Evolutionary conservation across 2,888 invertebrate genomes (phyloP).

Genomic region (Spialia ferax): DNA sequence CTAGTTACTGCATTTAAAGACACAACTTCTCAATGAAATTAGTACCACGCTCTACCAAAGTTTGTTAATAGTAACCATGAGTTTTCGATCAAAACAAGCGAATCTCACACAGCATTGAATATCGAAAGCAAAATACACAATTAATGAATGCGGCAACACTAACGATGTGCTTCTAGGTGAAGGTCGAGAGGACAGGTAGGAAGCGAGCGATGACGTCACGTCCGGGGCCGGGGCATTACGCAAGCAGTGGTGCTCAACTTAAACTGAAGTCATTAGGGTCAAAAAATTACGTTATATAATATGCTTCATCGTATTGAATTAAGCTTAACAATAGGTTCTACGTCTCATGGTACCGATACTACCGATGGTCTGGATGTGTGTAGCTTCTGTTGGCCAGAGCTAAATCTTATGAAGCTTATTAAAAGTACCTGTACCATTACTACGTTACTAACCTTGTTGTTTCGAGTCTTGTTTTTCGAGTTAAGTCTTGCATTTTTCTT

Average conservation of each 20-base stretch:
- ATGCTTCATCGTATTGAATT: too few species aligned
- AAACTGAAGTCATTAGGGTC: neutral
- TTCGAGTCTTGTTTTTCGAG: too few species aligned
- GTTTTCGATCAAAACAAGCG: neutral
- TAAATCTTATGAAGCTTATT: too few species aligned
- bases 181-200: slow-evolving; percentile 71
- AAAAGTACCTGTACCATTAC: too few species aligned
- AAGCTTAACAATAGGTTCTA: too few species aligned
- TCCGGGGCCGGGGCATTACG: slow-evolving; percentile 59
- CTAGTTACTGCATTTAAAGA: too few species aligned
- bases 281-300: neutral
- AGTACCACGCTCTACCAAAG: neutral
- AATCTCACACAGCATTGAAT: slow-evolving; percentile 13
- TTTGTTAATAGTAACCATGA: neutral
- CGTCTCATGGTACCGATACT: too few species aligned
- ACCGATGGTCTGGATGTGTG: too few species aligned
- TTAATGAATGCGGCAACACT: slow-evolving; percentile 27
- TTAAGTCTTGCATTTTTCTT: too few species aligned
- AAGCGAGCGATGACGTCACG: slow-evolving; percentile 74
- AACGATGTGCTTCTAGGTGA: slow-evolving; percentile 72
- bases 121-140: slow-evolving; percentile 8
- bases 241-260: slow-evolving; percentile 11
- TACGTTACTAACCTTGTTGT: too few species aligned
- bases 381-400: too few species aligned
- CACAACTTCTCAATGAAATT: neutral